These are phyloP conservation scores for Ephestia elutella DNA, from an alignment of 1,140 invertebrate genomes.

Conservation along the genomic window DNA sequence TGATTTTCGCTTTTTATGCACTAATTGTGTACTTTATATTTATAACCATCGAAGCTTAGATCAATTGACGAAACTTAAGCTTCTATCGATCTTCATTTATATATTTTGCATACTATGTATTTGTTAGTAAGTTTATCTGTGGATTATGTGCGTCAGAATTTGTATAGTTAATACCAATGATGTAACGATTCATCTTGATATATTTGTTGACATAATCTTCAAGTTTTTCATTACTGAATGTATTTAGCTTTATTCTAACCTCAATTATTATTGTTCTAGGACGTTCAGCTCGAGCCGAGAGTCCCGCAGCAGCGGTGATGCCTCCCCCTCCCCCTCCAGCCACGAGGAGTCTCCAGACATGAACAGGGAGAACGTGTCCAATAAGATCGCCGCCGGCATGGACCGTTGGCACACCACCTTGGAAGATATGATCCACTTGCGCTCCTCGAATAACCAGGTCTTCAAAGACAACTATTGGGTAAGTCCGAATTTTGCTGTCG, in stretches of 20 bases:
- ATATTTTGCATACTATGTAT: too few relatives aligned
- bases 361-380: constrained; percentile 60
- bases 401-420: constrained; percentile 68
- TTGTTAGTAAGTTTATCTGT: too few relatives aligned
- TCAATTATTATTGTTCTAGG: constrained; percentile 30
- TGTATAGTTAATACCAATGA: too few relatives aligned
- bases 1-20: too few relatives aligned
- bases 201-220: too few relatives aligned
- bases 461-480: constrained; percentile 70
- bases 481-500: constrained; percentile 17
- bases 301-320: constrained; percentile 27
- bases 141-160: too few relatives aligned
- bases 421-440: constrained; percentile 65
- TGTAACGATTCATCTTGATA: too few relatives aligned
- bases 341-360: constrained; percentile 36
- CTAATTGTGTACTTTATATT: too few relatives aligned
- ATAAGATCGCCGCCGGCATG: constrained; percentile 61
- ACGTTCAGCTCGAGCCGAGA: constrained; percentile 42
- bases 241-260: neutral
- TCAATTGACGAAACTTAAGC: too few relatives aligned
- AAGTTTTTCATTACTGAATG: too few relatives aligned
- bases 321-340: constrained; percentile 22
- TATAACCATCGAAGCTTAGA: too few relatives aligned
- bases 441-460: constrained; percentile 56
- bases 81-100: too few relatives aligned